phyloP scores from a whole-genome alignment of 2,888 invertebrate species.

The Scaeva pyrastri region DNA sequence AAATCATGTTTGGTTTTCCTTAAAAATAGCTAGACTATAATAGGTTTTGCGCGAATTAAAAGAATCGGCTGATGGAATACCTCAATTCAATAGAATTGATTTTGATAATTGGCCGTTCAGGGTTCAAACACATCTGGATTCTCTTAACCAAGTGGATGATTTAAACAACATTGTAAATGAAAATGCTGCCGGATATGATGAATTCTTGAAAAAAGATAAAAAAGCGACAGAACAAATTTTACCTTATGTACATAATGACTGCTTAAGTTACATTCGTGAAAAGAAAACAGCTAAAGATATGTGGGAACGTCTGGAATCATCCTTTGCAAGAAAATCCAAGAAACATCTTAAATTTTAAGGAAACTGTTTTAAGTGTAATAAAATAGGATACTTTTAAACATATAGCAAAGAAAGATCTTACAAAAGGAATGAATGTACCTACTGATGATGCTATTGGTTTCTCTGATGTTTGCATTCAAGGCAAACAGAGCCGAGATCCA shows the following conservation, averaged over 20 bases:
- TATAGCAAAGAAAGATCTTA: neutral
- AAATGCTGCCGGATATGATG: neutral
- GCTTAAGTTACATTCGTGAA: neutral
- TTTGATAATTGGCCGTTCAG: neutral
- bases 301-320: neutral
- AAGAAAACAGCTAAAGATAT: neutral
- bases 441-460: too few species aligned
- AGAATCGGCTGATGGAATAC: neutral
- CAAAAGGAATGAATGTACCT: too few species aligned
- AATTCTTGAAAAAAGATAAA: too few species aligned
- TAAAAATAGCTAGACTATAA: too few species aligned
- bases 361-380: too few species aligned
- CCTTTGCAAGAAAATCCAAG: too few species aligned
- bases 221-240: neutral
- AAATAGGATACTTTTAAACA: too few species aligned
- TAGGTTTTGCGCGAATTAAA: too few species aligned
- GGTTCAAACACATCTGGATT: neutral
- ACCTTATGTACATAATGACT: neutral
- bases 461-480: too few species aligned
- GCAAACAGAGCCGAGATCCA: too few species aligned
- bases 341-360: too few species aligned
- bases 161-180: neutral
- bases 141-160: neutral
- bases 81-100: neutral
- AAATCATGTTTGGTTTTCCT: too few species aligned